Evolutionary conservation across 2,888 invertebrate species (phyloP), one percentile per base, ranked within the genome.

Genomic region (Linyphia triangularis): DNA sequence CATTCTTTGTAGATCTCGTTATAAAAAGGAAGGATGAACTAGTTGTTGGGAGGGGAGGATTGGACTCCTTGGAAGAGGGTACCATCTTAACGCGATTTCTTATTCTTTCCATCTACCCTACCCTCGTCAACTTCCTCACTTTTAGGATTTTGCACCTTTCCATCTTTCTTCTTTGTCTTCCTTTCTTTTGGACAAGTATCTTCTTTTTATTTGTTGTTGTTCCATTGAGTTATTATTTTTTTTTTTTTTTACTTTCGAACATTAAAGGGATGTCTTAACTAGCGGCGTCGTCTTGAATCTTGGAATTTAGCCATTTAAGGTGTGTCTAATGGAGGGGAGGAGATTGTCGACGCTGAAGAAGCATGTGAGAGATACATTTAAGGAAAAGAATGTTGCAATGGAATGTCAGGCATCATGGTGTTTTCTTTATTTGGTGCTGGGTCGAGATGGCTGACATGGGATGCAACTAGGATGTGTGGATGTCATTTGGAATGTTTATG

Each of bases 21-120:
- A 81, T 67, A 77, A 77, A 77, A 77, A 61, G 61, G 40, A 61
- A 77, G 61, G 26, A 77, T 77, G 61, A 61, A 57, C 61, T 63
- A 24, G 77, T 61, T 77, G 77, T 77, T 72, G 51, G 43, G 26
- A n/a, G n/a, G n/a, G n/a, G n/a, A n/a, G n/a, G n/a, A n/a, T n/a
- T n/a, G n/a, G 51, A 28, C 24, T 26, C 61, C 13, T 9, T 63
- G 26, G 3, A 63, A 63, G 10, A 28, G 59, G 57, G 10, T 59
- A 59, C 63, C 22, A 24, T 43, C 70, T 70, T 70, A 70, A 51
- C 70, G 43, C 43, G 43, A 26, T 43, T 43, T 70, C 26, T 16
- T n/a, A 9, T 43, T 51, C 2, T 67, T n/a, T 59, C 7, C 24
- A 24, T 3, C 13, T 19, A 30, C 33, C 65, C 19, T 30, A n/a